A percentile compares a stretch with the other conserved stretches of the same genome.
phyloP scores from a whole-genome alignment of 1,140 invertebrate genomes.

The Nixonia krombeini region DNA sequence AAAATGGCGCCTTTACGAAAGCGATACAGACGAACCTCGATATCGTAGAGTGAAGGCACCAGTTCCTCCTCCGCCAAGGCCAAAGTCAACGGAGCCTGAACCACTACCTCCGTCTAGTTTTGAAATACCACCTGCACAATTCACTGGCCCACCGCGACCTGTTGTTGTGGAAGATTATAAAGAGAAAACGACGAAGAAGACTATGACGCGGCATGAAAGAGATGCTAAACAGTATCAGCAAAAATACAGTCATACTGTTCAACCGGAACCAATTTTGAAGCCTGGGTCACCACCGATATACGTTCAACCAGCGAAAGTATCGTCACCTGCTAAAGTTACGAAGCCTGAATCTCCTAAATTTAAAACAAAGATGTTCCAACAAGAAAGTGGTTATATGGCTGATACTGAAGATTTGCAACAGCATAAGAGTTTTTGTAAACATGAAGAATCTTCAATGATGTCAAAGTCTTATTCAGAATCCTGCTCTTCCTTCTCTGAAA shows the following conservation, averaged over 20 bases:
- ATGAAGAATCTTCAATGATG: constrained; percentile 54
- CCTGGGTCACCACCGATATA: constrained; percentile 74
- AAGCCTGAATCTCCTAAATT: constrained; percentile 75
- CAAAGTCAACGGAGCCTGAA: constrained; percentile 73
- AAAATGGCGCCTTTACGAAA: constrained; percentile 78
- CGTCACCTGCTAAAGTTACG: constrained; percentile 37
- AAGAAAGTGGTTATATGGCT: constrained; percentile 80
- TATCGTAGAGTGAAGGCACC: constrained; percentile 74
- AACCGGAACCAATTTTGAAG: constrained; percentile 61
- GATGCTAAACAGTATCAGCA: constrained; percentile 59
- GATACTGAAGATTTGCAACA: constrained; percentile 77
- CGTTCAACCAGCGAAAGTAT: constrained; percentile 69
- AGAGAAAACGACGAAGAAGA: constrained; percentile 53
- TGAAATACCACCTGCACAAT: constrained; percentile 72
- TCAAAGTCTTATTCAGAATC: constrained; percentile 56
- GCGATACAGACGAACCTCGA: constrained; percentile 77
- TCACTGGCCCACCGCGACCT: constrained; percentile 71
- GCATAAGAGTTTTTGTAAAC: constrained; percentile 56
- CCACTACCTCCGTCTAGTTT: constrained; percentile 74
- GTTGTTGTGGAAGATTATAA: constrained; percentile 56
- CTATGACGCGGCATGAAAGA: constrained; percentile 55
- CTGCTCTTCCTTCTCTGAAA: constrained; percentile 58
- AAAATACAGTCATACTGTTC: constrained; percentile 42
- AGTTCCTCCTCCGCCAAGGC: constrained; percentile 61
- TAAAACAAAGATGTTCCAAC: constrained; percentile 69